These are phyloP conservation scores for Aegotheles bennettii DNA, from an alignment of 2,113 vertebrate species.

Conservation along the genomic window DNA sequence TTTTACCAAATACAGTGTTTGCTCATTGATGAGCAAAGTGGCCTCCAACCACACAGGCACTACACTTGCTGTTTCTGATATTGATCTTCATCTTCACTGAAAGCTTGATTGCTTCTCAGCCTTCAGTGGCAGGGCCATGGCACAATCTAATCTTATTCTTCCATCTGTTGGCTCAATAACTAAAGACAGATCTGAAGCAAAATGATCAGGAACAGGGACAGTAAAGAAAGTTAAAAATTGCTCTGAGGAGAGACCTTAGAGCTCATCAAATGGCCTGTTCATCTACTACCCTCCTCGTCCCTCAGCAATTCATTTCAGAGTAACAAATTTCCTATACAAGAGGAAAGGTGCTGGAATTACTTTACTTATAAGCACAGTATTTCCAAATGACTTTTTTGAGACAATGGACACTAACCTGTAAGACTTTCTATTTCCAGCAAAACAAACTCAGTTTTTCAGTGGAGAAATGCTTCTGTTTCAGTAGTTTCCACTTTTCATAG, in stretches of 20 bases:
- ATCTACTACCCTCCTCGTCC: neutral
- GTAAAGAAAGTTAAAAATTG: neutral
- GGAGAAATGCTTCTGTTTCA: neutral
- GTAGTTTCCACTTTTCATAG: neutral
- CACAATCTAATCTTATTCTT: neutral
- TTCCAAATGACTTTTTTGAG: neutral
- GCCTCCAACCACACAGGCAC: neutral
- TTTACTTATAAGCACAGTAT: neutral
- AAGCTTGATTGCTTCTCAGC: neutral
- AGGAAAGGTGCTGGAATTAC: neutral
- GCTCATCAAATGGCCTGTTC: neutral
- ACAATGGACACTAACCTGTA: neutral
- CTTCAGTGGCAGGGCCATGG: accelerated
- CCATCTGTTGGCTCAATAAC: neutral
- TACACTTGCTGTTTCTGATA: neutral
- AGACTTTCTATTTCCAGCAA: neutral
- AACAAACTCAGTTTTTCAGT: neutral
- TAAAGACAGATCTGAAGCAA: neutral
- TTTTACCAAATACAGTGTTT: neutral
- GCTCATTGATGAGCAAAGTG: neutral
- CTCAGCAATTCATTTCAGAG: neutral
- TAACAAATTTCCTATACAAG: neutral
- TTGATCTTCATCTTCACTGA: neutral
- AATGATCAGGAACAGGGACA: neutral
- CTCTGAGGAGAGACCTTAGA: neutral